These are phyloP conservation scores for Melipona bicolor DNA, from an alignment of 2,888 invertebrate species.

Conservation along the genomic window DNA sequence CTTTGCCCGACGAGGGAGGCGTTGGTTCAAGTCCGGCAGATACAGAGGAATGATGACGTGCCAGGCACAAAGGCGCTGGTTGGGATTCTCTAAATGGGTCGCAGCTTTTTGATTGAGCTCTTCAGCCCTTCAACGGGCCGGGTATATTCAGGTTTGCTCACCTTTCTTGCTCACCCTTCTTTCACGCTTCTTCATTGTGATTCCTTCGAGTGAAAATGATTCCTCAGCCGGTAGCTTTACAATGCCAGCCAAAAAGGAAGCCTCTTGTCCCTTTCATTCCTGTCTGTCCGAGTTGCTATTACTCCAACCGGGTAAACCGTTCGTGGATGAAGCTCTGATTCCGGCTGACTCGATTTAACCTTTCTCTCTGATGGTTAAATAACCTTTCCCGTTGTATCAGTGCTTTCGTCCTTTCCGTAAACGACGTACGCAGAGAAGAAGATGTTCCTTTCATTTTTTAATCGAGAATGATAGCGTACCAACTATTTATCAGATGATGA, in stretches of 20 bases:
- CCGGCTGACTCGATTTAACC: background rate
- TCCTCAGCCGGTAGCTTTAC: constrained; percentile 31
- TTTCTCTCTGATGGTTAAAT: background rate
- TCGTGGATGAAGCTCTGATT: background rate
- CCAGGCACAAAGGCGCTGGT: constrained; percentile 19
- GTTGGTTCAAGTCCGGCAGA: background rate
- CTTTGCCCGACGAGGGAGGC: constrained; percentile 5
- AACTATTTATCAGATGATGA: no score
- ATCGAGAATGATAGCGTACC: no score
- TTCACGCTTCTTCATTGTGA: constrained; percentile 44
- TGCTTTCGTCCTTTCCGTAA: background rate
- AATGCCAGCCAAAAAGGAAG: constrained; percentile 24
- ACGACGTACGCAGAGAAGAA: no score
- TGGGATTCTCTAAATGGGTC: constrained; percentile 54
- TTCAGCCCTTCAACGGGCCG: constrained; percentile 28
- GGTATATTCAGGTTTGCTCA: constrained; percentile 14
- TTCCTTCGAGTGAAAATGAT: constrained; percentile 45
- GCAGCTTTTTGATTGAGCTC: constrained; percentile 58
- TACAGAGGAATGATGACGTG: constrained; percentile 16
- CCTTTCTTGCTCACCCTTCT: constrained; percentile 20
- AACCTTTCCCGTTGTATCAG: no score
- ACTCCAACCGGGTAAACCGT: background rate
- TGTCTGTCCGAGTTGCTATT: background rate
- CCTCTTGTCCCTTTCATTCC: background rate
- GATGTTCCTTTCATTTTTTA: background rate